These are phyloP conservation scores for Neoascia interrupta DNA, from an alignment of 2,888 invertebrate species.

Conservation along the genomic window DNA sequence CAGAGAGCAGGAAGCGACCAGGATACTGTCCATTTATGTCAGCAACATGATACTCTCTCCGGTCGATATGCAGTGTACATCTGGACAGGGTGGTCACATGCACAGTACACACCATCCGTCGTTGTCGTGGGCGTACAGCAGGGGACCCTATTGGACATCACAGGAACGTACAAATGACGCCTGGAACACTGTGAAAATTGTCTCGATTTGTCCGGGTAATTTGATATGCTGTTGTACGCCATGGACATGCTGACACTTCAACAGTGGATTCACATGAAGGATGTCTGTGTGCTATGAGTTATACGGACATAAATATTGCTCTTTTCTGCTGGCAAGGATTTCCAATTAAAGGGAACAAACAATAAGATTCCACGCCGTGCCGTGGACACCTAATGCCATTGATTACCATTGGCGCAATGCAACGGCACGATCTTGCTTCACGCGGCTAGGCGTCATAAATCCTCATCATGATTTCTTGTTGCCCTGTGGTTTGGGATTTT, in stretches of 20 bases:
- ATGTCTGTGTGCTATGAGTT: conserved; percentile 4
- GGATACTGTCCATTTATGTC: conserved; percentile 64
- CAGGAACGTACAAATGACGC: conserved; percentile 50
- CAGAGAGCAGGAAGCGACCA: conserved; percentile 32
- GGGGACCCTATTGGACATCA: conserved; percentile 33
- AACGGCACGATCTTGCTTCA: conserved; percentile 56
- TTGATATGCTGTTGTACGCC: conserved; percentile 36
- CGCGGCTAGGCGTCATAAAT: conserved; percentile 52
- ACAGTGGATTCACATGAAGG: conserved; percentile 13
- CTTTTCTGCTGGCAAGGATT: conserved; percentile 28
- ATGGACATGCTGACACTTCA: conserved; percentile 33
- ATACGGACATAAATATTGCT: conserved; percentile 22
- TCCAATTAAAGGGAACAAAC: conserved; percentile 60
- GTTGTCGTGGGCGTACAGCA: conserved; percentile 40
- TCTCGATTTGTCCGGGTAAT: conserved; percentile 60
- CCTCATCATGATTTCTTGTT: conserved; percentile 64
- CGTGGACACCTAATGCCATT: conserved; percentile 34
- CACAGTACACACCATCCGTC: conserved; percentile 18
- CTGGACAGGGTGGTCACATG: conserved; percentile 43
- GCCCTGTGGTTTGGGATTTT: conserved; percentile 11
- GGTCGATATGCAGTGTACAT: conserved; percentile 36
- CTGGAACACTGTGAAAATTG: conserved; percentile 49
- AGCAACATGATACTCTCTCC: conserved; percentile 57
- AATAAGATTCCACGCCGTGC: conserved; percentile 14
- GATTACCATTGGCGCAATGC: conserved; percentile 57